Evolutionary conservation across 2,113 vertebrate species (phyloP).

Genomic region (Oxyura jamaicensis): DNA sequence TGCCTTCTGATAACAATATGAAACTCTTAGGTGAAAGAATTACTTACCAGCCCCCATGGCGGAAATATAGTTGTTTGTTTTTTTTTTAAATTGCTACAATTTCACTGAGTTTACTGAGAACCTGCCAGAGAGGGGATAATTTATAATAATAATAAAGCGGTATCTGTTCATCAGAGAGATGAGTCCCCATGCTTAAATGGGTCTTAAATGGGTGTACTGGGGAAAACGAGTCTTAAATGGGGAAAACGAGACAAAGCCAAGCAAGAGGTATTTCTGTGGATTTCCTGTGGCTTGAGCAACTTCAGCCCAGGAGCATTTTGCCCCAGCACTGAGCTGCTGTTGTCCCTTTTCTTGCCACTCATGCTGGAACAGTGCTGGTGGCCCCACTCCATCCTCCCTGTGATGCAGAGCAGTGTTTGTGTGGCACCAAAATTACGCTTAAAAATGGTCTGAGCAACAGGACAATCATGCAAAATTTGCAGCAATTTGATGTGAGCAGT

Average conservation of each 20-base stretch:
- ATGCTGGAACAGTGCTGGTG: too few species aligned
- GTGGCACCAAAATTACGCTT: not conserved
- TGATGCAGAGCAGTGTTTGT: not conserved
- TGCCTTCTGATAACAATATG: not conserved
- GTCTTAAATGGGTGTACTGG: not conserved
- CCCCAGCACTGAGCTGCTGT: not conserved
- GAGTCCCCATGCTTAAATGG: not conserved
- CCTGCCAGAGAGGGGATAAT: not conserved
- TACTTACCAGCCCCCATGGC: not conserved
- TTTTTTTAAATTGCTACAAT: not conserved
- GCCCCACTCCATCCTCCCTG: not conserved
- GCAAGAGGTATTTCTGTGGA: too few species aligned
- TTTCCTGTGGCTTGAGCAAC: not conserved
- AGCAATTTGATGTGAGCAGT: not conserved
- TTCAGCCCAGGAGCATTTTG: not conserved
- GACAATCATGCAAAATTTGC: not conserved
- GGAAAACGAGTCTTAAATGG: not conserved
- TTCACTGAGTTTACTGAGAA: not conserved
- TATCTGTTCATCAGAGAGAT: not conserved
- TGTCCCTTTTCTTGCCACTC: too few species aligned
- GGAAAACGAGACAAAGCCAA: not conserved
- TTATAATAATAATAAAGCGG: not conserved
- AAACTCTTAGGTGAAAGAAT: not conserved
- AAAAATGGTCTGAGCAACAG: not conserved
- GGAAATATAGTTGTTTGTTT: not conserved